Base-by-base conservation (phyloP, 1,140 invertebrate species). In the Sycophila sp. region DNA sequence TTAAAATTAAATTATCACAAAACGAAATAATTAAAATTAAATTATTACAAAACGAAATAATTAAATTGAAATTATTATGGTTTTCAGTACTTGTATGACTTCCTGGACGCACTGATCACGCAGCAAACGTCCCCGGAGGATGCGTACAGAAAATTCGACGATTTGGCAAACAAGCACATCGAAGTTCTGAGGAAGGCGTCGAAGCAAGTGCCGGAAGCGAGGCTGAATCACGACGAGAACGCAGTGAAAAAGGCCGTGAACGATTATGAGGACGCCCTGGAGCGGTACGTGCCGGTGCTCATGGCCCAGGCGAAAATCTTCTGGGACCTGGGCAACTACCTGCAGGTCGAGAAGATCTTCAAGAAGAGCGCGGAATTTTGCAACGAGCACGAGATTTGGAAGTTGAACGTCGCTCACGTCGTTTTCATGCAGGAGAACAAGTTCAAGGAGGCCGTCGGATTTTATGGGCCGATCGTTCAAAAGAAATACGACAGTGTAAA, bases 241-340 rank as follows among this genome's bases (percentile, higher is more conserved):
- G 90, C 93, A 51, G 92, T 97, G 0, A 96, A 97, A 81, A 94
- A 92, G 86, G 92, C 94, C 15, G 92, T 98, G 0, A 92, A 94
- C 77, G 96, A 98, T 81, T 98, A 98, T 80, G 96, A 98, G 83
- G 94, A 97, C 76, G 93, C 94, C 11, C 85, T 98, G 59, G 95
- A 96, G 78, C 91, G 92, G 87, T 96, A 92, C 73, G 90, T 99
- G 68, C 98, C 98, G 0, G 95, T 99, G 13, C 88, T 99, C 10
- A 99, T 99, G 98, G 96, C 97, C 3, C 97, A 99, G 85, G 97
- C 98, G 0, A 99, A 98, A 89, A 98, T 99, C 73, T 98, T 98
- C 79, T 99, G 98, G 98, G 97, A 99, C 68, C 89, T 96, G 78
- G 96, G 98, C 81, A 97, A 99, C 82, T 99, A 99, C 80, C 86